Evolutionary conservation across 2,888 invertebrate genomes (phyloP).

Genomic region (Cerastis leucographa): DNA sequence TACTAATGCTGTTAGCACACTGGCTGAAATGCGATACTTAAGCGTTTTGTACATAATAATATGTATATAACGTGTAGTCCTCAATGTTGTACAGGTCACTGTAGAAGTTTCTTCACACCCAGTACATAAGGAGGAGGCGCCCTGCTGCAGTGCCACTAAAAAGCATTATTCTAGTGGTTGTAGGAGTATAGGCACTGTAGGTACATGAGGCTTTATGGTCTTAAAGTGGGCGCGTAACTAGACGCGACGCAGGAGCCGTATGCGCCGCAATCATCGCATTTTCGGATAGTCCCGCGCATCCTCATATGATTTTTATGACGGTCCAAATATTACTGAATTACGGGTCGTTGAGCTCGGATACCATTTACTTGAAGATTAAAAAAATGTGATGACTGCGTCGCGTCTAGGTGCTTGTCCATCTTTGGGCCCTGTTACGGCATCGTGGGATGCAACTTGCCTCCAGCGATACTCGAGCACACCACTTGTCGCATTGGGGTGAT

Average conservation of each 20-base stretch:
- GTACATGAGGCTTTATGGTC: neutral
- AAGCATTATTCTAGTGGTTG: neutral
- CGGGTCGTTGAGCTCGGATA: no score
- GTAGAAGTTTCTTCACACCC: neutral
- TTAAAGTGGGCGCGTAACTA: neutral
- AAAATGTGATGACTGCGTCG: no score
- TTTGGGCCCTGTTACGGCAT: neutral
- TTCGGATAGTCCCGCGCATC: neutral
- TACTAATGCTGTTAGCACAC: neutral
- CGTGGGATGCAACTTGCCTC: neutral
- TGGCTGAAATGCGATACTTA: neutral
- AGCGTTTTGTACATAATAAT: no score
- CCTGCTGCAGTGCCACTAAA: neutral
- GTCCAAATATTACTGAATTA: no score
- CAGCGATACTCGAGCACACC: neutral
- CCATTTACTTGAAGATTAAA: no score
- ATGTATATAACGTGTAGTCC: no score
- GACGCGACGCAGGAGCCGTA: neutral
- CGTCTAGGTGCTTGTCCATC: no score
- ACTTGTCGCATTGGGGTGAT: neutral
- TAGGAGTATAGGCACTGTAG: no score
- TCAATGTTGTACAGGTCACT: neutral
- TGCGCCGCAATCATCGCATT: neutral
- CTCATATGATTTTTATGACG: no score
- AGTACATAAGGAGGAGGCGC: neutral